phyloP scores from a whole-genome alignment of 2,113 vertebrate genomes.

The Benitochromis conjunctus region DNA sequence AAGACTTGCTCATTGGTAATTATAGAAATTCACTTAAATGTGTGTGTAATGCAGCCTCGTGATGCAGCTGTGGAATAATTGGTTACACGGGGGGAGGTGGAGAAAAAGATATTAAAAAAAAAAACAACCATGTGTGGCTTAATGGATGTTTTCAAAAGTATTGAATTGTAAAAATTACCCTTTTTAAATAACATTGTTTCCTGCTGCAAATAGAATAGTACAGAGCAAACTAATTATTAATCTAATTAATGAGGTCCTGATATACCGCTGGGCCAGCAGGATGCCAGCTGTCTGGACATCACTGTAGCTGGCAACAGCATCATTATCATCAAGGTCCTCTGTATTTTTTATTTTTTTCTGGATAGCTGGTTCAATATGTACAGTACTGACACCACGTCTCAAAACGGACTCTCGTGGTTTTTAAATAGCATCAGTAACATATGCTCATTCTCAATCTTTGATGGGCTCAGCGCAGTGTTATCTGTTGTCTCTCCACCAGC shows the following conservation, averaged over 20 bases:
- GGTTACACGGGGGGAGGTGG: neutral
- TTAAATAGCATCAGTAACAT: slow-evolving; percentile 42
- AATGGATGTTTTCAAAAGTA: neutral
- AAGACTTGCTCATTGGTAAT: neutral
- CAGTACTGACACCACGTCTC: neutral
- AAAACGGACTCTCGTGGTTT: slow-evolving; percentile 23
- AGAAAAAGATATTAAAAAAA: neutral
- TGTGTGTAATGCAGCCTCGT: neutral
- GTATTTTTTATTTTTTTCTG: neutral
- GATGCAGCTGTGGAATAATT: neutral
- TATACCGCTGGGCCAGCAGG: slow-evolving; percentile 44
- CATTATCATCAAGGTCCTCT: slow-evolving; percentile 47
- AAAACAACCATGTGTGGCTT: neutral
- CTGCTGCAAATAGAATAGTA: neutral
- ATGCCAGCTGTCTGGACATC: slow-evolving; percentile 46
- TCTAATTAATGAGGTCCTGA: slow-evolving; percentile 48
- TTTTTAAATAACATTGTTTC: neutral
- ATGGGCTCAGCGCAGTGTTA: slow-evolving; percentile 10
- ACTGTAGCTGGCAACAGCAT: slow-evolving; percentile 36
- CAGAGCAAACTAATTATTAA: slow-evolving; percentile 16
- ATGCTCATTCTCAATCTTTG: slow-evolving; percentile 22
- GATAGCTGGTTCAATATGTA: slow-evolving; percentile 37
- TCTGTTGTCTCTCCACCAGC: slow-evolving; percentile 47
- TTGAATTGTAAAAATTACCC: neutral
- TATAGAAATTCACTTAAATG: neutral